Percentiles rank a stretch among this genome's conserved stretches.
These are phyloP conservation scores for Indicator indicator DNA, from an alignment of 2,113 vertebrate genomes.

Conservation along the genomic window DNA sequence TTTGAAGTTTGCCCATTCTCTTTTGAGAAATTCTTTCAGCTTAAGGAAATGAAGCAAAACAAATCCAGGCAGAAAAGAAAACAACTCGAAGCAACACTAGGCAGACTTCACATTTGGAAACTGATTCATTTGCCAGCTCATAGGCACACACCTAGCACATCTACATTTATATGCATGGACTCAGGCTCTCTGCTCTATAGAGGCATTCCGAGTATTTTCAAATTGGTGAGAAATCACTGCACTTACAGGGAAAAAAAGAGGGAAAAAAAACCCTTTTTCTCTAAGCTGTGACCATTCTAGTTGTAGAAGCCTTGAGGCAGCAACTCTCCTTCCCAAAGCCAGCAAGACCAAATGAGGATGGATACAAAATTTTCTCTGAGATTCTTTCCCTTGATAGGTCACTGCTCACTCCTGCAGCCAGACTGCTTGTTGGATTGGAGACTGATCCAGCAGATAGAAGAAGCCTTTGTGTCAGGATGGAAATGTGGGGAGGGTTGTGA, in stretches of 20 bases:
- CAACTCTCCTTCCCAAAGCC: background rate
- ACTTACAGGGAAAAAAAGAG: background rate
- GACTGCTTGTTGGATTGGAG: background rate
- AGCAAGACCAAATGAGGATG: background rate
- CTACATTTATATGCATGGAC: background rate
- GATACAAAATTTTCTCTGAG: background rate
- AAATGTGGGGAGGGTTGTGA: background rate
- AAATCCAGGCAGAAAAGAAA: background rate
- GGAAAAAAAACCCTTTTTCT: background rate
- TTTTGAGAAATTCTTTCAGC: background rate
- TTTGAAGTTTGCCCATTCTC: background rate
- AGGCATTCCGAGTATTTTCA: background rate
- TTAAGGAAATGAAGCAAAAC: background rate
- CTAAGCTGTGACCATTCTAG: background rate
- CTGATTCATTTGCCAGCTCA: constrained; percentile 45
- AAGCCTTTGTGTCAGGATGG: background rate
- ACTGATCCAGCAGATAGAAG: background rate
- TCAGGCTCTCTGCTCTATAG: background rate
- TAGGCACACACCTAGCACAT: background rate
- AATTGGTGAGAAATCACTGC: background rate
- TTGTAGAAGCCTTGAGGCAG: background rate
- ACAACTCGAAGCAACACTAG: background rate
- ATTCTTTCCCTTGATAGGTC: background rate
- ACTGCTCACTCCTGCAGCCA: background rate
- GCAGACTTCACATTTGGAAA: constrained; percentile 24